Conservation (phyloP, 2,113 vertebrate species). For the Alouatta palliata region DNA sequence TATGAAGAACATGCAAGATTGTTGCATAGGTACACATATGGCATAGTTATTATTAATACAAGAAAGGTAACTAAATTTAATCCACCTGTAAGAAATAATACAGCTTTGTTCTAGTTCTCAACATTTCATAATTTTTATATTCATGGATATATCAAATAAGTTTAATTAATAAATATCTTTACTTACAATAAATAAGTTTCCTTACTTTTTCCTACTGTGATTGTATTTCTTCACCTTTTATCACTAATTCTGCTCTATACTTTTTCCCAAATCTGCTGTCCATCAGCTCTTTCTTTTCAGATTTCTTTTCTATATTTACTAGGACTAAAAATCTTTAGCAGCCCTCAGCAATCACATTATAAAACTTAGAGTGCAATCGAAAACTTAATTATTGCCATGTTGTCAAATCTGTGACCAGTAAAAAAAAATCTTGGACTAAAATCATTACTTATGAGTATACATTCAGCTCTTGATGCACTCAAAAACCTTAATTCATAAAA, state of each 20-base stretch:
- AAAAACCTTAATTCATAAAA: slow-evolving; percentile 61
- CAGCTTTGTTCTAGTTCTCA: not conserved
- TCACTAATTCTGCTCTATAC: not conserved
- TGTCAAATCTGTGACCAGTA: not conserved
- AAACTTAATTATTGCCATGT: not conserved
- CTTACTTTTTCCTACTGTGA: not conserved
- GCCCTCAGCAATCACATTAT: not conserved
- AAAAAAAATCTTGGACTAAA: not conserved
- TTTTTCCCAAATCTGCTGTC: not conserved
- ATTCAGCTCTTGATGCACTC: not conserved
- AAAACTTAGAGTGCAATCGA: not conserved
- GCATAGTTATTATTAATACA: not conserved
- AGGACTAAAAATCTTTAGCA: not conserved
- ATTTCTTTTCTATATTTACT: not conserved
- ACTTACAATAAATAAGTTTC: not conserved
- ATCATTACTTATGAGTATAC: not conserved
- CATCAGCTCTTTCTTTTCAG: not conserved
- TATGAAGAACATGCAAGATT: too few relatives aligned
- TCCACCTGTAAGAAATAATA: not conserved
- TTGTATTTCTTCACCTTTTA: not conserved
- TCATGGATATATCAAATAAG: not conserved
- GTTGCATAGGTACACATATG: too few relatives aligned
- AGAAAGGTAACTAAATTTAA: slow-evolving; percentile 4
- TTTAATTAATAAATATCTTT: slow-evolving; percentile 7
- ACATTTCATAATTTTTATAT: slow-evolving; percentile 1